Conservation (phyloP, 1,140 invertebrate species). For the Antheraea mylitta region DNA sequence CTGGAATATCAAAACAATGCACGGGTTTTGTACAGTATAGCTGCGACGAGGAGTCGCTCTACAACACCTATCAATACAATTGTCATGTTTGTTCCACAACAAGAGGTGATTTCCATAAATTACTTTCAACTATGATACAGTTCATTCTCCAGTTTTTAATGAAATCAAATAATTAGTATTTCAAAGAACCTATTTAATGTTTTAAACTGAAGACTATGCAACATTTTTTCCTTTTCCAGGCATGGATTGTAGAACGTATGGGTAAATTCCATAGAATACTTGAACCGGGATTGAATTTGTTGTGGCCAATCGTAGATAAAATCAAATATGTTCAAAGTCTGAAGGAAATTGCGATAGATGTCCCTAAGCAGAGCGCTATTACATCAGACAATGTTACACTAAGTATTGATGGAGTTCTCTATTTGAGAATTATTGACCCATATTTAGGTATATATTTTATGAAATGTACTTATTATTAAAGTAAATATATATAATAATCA, state of each 20-base stretch:
- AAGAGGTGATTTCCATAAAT: constrained; percentile 85
- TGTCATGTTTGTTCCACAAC: constrained; percentile 98
- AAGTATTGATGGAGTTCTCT: constrained; percentile 98
- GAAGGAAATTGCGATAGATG: constrained; percentile 99
- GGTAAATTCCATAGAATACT: constrained; percentile 96
- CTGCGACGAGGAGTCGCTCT: constrained; percentile 80
- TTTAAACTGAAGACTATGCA: not conserved
- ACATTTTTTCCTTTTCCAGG: constrained; percentile 77
- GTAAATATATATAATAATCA: too few species aligned
- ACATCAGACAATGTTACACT: constrained; percentile 98
- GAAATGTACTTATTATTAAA: not conserved
- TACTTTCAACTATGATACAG: not conserved
- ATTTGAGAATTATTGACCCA: constrained; percentile 95
- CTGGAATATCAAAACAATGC: constrained; percentile 60
- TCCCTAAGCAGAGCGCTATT: constrained; percentile 99
- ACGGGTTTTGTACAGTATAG: constrained; percentile 59
- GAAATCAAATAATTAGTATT: not conserved
- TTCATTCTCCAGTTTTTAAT: not conserved
- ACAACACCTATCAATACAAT: constrained; percentile 94
- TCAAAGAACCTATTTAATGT: not conserved
- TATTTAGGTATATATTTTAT: constrained; percentile 83
- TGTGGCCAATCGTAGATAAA: constrained; percentile 95
- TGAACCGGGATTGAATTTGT: constrained; percentile 96
- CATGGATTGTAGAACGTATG: constrained; percentile 99
- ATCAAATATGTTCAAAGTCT: constrained; percentile 99